Evolutionary conservation across 1,140 invertebrate genomes (phyloP), one percentile per base, ranked within the genome.

Genomic region (Drosophila ambigua): DNA sequence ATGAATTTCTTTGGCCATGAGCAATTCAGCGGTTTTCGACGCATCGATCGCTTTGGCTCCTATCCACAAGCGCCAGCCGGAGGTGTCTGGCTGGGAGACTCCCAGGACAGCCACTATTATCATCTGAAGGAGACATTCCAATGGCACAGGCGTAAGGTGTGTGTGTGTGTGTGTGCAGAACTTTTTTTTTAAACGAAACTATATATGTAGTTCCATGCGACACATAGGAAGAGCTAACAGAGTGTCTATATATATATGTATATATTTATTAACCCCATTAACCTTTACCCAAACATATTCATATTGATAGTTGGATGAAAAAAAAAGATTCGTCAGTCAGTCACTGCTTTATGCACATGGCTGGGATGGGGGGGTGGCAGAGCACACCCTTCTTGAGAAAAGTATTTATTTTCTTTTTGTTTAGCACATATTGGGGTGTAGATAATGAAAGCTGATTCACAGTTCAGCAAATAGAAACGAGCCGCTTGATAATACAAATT

Each of bases 1-100:
- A 85, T 85, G 82, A 82, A 85, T 85, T 72, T 85, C 66, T 82
- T 85, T 68, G 74, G 78, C 66, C 83, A 78, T 88, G 83, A 85
- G 46, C 67, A 85, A 82, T 49, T 82, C 45, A 82, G 74, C 78
- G 78, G 82, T 60, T 78, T 88, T 67, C 69, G 82, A n/a, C 78
- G 82, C 82, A 72, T 75, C 15, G 58, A 87, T 69, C 74, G 77
- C n/a, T 39, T 72, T 31, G 69, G 74, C 8, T 15, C 46, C 44
- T 65, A 79, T 24, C 23, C 43, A 39, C 35, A 39, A 7, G 24
- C 71, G 9, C 45, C 72, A 2, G 15, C 41, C 26, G 87, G 82
- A 2, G 35, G 26, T 28, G 26, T 39, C 35, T 13, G 82, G 50
- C 59, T 2, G 65, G 5, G 11, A 13, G 35, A 82, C 1, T 7